Conservation (phyloP, 2,113 vertebrate genomes). For the Petrocephalus zakoni region DNA sequence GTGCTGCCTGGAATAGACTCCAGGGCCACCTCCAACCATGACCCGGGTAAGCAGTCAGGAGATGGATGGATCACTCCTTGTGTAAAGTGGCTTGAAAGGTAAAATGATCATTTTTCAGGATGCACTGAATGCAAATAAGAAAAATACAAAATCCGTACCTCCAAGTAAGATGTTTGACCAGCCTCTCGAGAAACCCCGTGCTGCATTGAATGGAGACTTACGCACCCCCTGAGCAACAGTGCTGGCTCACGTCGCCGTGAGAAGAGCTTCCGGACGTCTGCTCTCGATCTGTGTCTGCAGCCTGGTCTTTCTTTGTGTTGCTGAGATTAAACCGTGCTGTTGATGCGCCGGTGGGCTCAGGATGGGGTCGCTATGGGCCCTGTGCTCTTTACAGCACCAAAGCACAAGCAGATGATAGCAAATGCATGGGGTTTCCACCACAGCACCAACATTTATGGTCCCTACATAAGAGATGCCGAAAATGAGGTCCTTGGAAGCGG, state of each 20-base stretch:
- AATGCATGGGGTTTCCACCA: conserved; percentile 43
- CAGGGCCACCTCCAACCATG: background rate
- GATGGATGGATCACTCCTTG: background rate
- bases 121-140: background rate
- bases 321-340: conserved; percentile 42
- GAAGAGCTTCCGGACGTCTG: conserved; percentile 32
- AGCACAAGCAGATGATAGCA: conserved; percentile 61
- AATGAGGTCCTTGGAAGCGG: conserved; percentile 52
- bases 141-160: background rate
- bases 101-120: background rate
- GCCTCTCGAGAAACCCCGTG: background rate
- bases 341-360: conserved; percentile 41
- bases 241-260: conserved; percentile 21
- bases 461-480: conserved; percentile 60
- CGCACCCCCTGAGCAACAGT: background rate
- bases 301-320: conserved; percentile 28
- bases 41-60: background rate
- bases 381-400: conserved; percentile 51
- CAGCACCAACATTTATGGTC: conserved; percentile 51
- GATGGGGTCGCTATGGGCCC: conserved; percentile 38
- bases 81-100: background rate
- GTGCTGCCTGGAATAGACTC: background rate
- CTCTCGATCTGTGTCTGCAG: conserved; percentile 46
- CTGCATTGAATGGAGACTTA: background rate
- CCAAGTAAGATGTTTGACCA: background rate